Base-by-base conservation (phyloP, 2,888 invertebrate genomes). In the Conops quadrifasciatus region DNA sequence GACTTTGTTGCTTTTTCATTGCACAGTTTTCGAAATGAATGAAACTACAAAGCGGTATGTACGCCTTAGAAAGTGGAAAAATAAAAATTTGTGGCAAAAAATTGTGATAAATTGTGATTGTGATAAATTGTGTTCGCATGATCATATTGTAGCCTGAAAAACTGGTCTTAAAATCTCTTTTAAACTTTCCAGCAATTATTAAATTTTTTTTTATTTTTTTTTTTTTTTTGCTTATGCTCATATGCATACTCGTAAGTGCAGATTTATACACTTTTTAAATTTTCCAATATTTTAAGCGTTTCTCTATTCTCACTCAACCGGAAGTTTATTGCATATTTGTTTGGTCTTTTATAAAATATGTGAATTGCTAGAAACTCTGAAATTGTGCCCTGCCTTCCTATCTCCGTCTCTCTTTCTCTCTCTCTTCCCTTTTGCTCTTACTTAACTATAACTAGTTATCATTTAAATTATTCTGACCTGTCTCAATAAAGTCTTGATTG, bases 391-490 rank as follows among this genome's bases (percentile, higher is more conserved):
- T 19, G n/a, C 19, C 19, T 19, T 53, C 24, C 11, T 36, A 7
- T 7, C 9, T 36, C 36, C 4, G 4, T 36, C 9, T 36, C 5
- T 36, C 9, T 9, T 36, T 49, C 49, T 49, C n/a, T 11, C 19
- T 24, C 24, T n/a, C 2, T 21, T 53, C 21, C 19, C 9, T 53
- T 9, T 36, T 9, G 5, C 36, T 36, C 36, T 9, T 36, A 36
- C 36, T 36, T 21, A 53, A 53, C 4, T 51, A 3, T 24, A 24
- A 5, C 7, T 3, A 49, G n/a, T 49, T 19, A 49, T 15, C 43
- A 45, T 53, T 66, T 66, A 26, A 53, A 66, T 66, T 66, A 53
- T 53, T 66, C 49, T 66, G 65, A 66, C 65, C 65, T 66, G 65
- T 53, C 65, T 26, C 65, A 66, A 66, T 66, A 30, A 13, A 21